These are phyloP conservation scores for Balanococcus diminutus DNA, from an alignment of 2,888 invertebrate genomes.

Conservation along the genomic window DNA sequence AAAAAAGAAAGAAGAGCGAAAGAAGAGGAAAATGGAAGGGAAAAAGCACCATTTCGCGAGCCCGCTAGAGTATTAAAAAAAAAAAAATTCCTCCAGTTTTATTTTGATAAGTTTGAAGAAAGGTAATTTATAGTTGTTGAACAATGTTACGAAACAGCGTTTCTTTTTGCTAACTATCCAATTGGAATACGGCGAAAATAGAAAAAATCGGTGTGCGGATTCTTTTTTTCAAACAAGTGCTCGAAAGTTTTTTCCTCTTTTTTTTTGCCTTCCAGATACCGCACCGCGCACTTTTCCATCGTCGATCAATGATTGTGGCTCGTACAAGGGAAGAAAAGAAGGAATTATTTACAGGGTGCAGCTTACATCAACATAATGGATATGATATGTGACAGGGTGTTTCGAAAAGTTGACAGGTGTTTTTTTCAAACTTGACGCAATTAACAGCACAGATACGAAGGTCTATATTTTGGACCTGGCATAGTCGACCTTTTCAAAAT, in stretches of 20 bases:
- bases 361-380: too few species aligned
- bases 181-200: neutral
- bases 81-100: neutral
- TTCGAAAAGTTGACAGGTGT: too few species aligned
- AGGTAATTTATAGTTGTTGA: slow-evolving; percentile 29
- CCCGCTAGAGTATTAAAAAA: slow-evolving; percentile 3
- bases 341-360: too few species aligned
- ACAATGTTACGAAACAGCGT: slow-evolving; percentile 10
- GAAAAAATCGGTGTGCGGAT: neutral
- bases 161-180: slow-evolving; percentile 1
- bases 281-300: too few species aligned
- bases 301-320: too few species aligned
- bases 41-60: neutral
- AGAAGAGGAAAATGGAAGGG: neutral
- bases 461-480: too few species aligned
- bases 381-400: too few species aligned
- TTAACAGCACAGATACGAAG: too few species aligned
- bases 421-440: too few species aligned
- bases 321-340: too few species aligned
- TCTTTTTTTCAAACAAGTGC: neutral
- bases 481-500: too few species aligned
- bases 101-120: slow-evolving; percentile 12
- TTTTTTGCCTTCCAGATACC: neutral
- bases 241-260: slow-evolving; percentile 4
- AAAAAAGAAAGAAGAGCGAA: neutral